Evolutionary conservation across 2,113 vertebrate species (phyloP).

Genomic region (Holacanthus passer): DNA sequence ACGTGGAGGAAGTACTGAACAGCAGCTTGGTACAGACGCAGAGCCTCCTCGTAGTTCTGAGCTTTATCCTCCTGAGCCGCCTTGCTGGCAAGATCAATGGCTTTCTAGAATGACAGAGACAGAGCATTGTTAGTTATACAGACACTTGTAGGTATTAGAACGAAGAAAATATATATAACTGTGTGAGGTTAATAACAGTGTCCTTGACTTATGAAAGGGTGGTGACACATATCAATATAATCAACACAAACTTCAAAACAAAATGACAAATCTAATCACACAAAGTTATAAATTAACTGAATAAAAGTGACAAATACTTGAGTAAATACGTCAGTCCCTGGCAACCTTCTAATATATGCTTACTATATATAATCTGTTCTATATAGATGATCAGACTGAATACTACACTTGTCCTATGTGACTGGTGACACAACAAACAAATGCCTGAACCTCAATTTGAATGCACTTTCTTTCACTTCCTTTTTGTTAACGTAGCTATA

Average conservation of each 20-base stretch:
- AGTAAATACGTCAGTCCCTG: background rate
- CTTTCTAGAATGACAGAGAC: conserved; percentile 88
- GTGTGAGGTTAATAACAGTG: background rate
- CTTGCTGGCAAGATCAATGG: conserved; percentile 95
- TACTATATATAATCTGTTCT: background rate
- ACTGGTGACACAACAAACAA: background rate
- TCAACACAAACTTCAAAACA: background rate
- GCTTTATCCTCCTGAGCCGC: conserved; percentile 98
- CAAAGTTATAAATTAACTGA: background rate
- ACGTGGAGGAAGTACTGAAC: conserved; percentile 98
- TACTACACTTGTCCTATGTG: conserved; percentile 8
- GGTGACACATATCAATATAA: background rate
- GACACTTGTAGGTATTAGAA: too few species aligned
- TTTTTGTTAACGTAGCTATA: background rate
- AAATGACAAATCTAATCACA: background rate
- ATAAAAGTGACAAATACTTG: background rate
- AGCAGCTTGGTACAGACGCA: conserved; percentile 92
- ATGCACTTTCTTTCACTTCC: conserved; percentile 42
- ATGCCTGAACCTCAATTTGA: background rate
- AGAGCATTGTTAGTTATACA: background rate
- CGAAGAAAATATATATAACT: too few species aligned
- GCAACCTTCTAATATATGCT: background rate
- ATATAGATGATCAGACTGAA: background rate
- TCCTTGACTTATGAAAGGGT: background rate
- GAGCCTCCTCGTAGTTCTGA: conserved; percentile 95